Conservation (phyloP, 2,888 invertebrate genomes). For the Caenorhabditis zanzibari region DNA sequence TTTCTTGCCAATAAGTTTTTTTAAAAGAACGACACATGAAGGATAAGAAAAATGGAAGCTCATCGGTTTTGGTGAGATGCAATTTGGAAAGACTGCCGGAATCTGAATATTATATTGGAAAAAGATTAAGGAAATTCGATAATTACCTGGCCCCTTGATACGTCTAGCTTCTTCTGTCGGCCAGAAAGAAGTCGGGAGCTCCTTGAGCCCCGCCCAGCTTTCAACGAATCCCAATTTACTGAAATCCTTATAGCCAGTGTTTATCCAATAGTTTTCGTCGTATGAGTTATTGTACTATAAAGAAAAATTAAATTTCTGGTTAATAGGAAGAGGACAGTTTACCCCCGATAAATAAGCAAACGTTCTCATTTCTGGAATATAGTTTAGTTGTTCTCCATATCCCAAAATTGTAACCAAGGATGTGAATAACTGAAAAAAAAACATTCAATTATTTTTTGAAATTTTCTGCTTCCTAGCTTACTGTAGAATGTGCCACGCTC, state of each 20-base stretch:
- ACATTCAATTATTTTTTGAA: no score
- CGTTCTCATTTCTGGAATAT: constrained; percentile 72
- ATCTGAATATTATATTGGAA: constrained; percentile 41
- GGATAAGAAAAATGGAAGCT: constrained; percentile 72
- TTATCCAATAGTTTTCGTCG: constrained; percentile 76
- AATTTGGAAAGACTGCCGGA: constrained; percentile 68
- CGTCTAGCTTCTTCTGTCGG: constrained; percentile 61
- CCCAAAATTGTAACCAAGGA: constrained; percentile 22
- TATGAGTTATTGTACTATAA: constrained; percentile 78
- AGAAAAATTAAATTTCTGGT: background rate
- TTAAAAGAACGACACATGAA: constrained; percentile 77
- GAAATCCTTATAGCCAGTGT: constrained; percentile 76
- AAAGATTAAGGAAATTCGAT: background rate
- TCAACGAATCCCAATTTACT: constrained; percentile 69
- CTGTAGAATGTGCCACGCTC: constrained; percentile 65
- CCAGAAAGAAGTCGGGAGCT: constrained; percentile 73
- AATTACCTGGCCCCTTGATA: constrained; percentile 76
- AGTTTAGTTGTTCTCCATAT: constrained; percentile 21
- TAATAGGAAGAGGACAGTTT: background rate
- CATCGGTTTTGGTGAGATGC: constrained; percentile 54
- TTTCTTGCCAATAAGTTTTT: constrained; percentile 50
- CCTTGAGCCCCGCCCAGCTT: constrained; percentile 67
- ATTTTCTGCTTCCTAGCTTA: background rate
- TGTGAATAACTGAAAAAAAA: constrained; percentile 36
- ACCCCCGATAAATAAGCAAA: constrained; percentile 72